phyloP scores from a whole-genome alignment of 1,140 invertebrate species.

The Bathynomus jamesi region DNA sequence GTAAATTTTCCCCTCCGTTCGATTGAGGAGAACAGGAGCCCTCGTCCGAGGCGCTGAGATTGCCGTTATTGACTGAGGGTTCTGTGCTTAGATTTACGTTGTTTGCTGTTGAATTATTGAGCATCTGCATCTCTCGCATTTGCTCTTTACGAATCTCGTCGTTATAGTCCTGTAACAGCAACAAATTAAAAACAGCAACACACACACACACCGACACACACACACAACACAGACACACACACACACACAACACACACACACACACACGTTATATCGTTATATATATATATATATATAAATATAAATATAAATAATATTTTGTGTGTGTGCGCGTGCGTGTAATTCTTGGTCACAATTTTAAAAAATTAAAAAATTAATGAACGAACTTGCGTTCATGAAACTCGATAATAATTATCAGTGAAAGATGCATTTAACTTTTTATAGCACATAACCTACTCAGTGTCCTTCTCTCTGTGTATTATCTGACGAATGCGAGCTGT shows the following conservation, averaged over 20 bases:
- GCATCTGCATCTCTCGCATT: slow-evolving; percentile 44
- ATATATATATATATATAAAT: background rate
- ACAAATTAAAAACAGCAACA: no score
- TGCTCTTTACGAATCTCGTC: slow-evolving; percentile 47
- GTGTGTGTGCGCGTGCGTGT: background rate
- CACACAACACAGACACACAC: background rate
- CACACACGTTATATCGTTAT: background rate
- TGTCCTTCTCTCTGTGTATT: no score
- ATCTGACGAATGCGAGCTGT: no score
- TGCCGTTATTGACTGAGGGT: slow-evolving; percentile 13
- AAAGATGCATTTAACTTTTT: no score
- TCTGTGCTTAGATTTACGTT: slow-evolving; percentile 4
- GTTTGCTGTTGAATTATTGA: slow-evolving; percentile 31
- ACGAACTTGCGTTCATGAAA: no score
- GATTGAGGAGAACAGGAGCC: slow-evolving; percentile 29
- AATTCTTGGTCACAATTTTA: no score
- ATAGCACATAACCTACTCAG: no score
- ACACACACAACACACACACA: background rate
- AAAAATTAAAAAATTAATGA: no score
- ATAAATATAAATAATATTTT: slow-evolving; percentile 1
- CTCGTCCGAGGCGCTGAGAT: slow-evolving; percentile 22
- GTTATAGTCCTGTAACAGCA: slow-evolving; percentile 45
- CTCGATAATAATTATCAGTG: no score
- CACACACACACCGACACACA: background rate
- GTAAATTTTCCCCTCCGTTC: background rate